phyloP scores from a whole-genome alignment of 2,888 invertebrate genomes.

The Anoplius nigerrimus region DNA sequence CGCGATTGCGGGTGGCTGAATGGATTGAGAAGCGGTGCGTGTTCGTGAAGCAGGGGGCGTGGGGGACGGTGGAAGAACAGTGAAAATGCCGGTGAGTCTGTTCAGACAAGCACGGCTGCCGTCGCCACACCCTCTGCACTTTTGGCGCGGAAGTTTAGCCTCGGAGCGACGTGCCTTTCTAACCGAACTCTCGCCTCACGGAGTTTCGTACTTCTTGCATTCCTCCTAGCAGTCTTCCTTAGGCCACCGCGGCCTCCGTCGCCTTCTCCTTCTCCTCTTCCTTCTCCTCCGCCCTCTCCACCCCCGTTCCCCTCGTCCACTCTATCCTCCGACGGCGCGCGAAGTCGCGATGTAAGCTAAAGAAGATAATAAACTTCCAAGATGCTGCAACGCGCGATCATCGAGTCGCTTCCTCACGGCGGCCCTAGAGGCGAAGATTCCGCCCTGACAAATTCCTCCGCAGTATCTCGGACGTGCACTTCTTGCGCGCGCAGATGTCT shows the following conservation, averaged over 20 bases:
- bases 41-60: background rate
- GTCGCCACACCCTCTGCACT: background rate
- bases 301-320: too few species aligned
- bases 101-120: background rate
- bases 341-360: too few species aligned
- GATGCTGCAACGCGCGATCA: too few species aligned
- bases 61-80: background rate
- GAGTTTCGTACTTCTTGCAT: slow-evolving; percentile 6
- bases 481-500: too few species aligned
- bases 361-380: too few species aligned
- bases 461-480: too few species aligned
- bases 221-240: background rate
- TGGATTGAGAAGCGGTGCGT: background rate
- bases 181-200: slow-evolving; percentile 7
- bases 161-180: slow-evolving; percentile 7
- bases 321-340: too few species aligned
- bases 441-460: too few species aligned
- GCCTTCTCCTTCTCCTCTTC: background rate
- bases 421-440: too few species aligned
- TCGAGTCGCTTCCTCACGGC: too few species aligned
- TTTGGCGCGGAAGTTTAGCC: slow-evolving; percentile 8
- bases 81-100: background rate
- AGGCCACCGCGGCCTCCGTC: background rate
- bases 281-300: too few species aligned
- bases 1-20: background rate